Base-by-base conservation (phyloP, 2,797 vertebrate genomes). In the Liasis olivaceus region DNA sequence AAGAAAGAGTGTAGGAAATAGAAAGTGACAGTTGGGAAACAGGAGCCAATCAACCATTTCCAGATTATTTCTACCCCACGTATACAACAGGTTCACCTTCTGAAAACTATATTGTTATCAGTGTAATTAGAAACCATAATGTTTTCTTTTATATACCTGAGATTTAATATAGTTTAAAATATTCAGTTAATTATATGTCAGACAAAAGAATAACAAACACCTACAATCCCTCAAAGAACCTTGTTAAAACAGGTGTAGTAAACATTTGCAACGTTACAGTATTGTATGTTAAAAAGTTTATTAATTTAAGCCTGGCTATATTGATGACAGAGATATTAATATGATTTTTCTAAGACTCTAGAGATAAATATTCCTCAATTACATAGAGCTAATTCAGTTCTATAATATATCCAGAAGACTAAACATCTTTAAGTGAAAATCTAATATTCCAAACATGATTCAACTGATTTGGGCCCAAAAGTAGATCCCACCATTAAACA, bases 121-220 rank as follows among this genome's bases (percentile, higher is more conserved):
- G 11, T 91, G 92, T n/a, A 91, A 28, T 5, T n/a, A 85, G n/a
- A 90, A 47, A 2, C 15, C 17, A 13, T 28, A 4, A 0, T 3
- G 0, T 59, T 56, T 92, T 6, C 28, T 66, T 51, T 89, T 42
- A 72, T 22, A 64, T 58, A 93, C 84, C 31, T 77, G 36, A 88
- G 69, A 91, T 94, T 90, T 66, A n/a, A 88, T 85, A 92, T 85
- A 22, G 12, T 89, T 63, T 87, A 63, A 5, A 12, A 88, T 6
- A 51, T 90, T 95, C 87, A 92, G 87, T 94, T 91, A 96, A 62
- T 92, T 90, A 31, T 94, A 91, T 89, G 94, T 96, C 91, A 95
- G 95, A 95, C 72, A 93, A 94, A 96, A 94, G n/a, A 13, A 95
- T 42, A 95, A 93, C 72, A 95, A 47, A 81, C 60, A 89, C 63